Conservation (phyloP, 2,113 vertebrate species). For the Odocoileus virginianus region DNA sequence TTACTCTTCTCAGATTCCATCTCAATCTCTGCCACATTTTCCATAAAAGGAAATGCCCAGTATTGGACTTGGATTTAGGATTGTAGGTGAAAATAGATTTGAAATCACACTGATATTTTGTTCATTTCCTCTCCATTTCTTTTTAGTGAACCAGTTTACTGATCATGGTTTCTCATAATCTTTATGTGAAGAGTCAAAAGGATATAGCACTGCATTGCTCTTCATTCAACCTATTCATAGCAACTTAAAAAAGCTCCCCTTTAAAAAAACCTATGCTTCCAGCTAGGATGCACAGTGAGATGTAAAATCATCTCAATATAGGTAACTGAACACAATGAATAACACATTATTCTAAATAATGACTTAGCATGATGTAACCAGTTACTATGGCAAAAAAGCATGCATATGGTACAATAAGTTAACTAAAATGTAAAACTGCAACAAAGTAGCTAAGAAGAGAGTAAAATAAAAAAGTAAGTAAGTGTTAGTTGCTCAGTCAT, state of each 20-base stretch:
- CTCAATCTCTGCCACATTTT: not conserved
- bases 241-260: not conserved
- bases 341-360: conserved; percentile 44
- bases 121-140: conserved; percentile 1
- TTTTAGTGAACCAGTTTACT: not conserved
- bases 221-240: not conserved
- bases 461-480: not conserved
- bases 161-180: not conserved
- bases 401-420: not conserved
- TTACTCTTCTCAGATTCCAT: not conserved
- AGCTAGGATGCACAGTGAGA: conserved; percentile 1
- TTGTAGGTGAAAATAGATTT: not conserved
- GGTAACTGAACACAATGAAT: conserved; percentile 33
- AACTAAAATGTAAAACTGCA: not conserved
- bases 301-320: conserved; percentile 26
- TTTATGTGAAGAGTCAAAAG: not conserved
- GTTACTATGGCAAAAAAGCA: not conserved
- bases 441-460: not conserved
- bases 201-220: not conserved
- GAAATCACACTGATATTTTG: not conserved
- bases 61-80: not conserved
- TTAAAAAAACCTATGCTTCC: conserved; percentile 47
- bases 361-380: conserved; percentile 18
- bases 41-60: not conserved
- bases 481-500: not conserved